A percentile compares a stretch with the other conserved stretches of the same genome.
Conservation (phyloP, 2,888 invertebrate genomes). For the Coenonympha glycerion region DNA sequence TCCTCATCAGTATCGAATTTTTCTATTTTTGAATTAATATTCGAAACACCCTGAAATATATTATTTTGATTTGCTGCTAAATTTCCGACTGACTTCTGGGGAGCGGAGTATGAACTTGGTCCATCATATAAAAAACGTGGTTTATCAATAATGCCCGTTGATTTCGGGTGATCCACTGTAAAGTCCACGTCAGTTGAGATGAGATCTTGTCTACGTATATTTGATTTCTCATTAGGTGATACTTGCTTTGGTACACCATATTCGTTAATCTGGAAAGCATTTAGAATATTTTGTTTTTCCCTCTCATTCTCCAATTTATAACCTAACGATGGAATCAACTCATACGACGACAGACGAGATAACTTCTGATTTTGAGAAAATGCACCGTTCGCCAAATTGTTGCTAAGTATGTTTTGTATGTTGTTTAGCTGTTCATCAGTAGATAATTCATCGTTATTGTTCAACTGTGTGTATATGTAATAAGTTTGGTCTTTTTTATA, state of each 20-base stretch:
- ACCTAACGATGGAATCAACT: constrained; percentile 59
- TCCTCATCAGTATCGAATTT: constrained; percentile 44
- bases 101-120: constrained; percentile 65
- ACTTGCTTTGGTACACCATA: constrained; percentile 46
- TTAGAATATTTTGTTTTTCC: constrained; percentile 53
- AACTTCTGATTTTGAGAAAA: constrained; percentile 10
- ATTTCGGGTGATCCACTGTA: constrained; percentile 44
- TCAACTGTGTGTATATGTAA: constrained; percentile 54
- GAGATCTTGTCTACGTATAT: constrained; percentile 33
- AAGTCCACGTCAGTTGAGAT: constrained; percentile 43
- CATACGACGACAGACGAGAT: constrained; percentile 41
- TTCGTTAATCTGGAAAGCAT: constrained; percentile 52
- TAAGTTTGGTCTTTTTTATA: constrained; percentile 66
- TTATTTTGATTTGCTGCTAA: constrained; percentile 40
- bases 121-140: constrained; percentile 49
- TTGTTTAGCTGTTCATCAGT: constrained; percentile 1
- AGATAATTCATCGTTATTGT: constrained; percentile 31
- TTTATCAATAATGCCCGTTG: constrained; percentile 34
- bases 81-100: constrained; percentile 60
- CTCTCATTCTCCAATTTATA: constrained; percentile 56
- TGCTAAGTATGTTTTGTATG: constrained; percentile 2
- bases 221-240: constrained; percentile 29
- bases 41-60: constrained; percentile 32
- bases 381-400: constrained; percentile 4
- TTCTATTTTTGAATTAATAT: constrained; percentile 52